phyloP scores from a whole-genome alignment of 1,140 invertebrate genomes.

The Rhagoletis pomonella region DNA sequence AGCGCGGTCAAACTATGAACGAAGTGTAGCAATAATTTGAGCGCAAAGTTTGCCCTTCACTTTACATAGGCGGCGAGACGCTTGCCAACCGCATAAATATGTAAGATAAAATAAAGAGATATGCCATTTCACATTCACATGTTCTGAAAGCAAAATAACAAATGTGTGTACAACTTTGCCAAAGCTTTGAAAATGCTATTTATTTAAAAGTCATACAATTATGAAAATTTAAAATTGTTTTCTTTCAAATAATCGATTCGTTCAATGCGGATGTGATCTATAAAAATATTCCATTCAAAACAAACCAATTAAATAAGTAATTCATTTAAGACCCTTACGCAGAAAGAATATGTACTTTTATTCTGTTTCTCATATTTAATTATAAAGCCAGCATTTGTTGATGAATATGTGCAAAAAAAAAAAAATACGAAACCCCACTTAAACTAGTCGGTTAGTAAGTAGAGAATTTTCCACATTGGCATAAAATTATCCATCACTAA shows the following conservation, averaged over 20 bases:
- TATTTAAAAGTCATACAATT: no score
- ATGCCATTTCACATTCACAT: no score
- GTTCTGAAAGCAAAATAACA: no score
- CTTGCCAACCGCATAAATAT: no score
- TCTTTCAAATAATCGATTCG: not conserved
- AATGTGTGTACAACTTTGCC: no score
- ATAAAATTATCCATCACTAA: not conserved
- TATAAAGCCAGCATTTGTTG: not conserved
- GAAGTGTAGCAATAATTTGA: no score
- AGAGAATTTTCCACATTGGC: slow-evolving; percentile 26
- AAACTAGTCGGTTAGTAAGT: not conserved
- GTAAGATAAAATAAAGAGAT: no score
- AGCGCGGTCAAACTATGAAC: no score
- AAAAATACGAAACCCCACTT: not conserved
- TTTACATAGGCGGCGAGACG: no score
- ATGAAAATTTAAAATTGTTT: no score
- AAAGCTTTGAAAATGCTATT: no score
- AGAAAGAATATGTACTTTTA: not conserved
- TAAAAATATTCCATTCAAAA: slow-evolving; percentile 13
- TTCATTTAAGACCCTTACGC: not conserved
- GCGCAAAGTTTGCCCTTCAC: no score
- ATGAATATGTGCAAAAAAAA: not conserved
- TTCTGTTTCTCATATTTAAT: not conserved
- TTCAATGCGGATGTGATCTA: not conserved
- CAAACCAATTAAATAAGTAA: not conserved